phyloP scores from a whole-genome alignment of 2,797 vertebrate species.

The Luscinia luscinia region DNA sequence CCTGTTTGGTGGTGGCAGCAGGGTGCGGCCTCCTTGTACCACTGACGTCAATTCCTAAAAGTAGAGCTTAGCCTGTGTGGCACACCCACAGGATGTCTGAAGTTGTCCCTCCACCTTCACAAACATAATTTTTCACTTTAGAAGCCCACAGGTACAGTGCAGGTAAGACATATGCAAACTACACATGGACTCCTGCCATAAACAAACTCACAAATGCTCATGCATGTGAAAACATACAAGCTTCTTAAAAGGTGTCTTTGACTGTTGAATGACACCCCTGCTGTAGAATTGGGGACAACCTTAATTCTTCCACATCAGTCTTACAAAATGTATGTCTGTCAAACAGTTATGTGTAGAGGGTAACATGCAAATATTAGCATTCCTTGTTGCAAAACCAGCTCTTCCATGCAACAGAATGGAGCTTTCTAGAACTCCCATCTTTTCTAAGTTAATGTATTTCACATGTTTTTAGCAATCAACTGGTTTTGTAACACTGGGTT shows the following conservation, averaged over 20 bases:
- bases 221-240: fast-evolving
- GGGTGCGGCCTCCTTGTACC: conserved; percentile 55
- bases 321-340: background rate
- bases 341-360: background rate
- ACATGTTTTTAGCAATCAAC: background rate
- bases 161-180: background rate
- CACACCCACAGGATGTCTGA: conserved; percentile 67
- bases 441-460: background rate
- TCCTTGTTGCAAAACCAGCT: background rate
- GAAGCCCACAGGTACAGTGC: conserved; percentile 14
- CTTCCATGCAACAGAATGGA: background rate
- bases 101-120: conserved; percentile 43
- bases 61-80: conserved; percentile 43
- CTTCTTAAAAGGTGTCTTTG: background rate
- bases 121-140: conserved; percentile 24
- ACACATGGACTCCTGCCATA: background rate
- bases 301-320: background rate
- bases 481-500: background rate
- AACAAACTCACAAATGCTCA: background rate
- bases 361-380: background rate
- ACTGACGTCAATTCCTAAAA: conserved; percentile 69
- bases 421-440: background rate
- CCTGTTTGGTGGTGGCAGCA: conserved; percentile 56
- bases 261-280: background rate
- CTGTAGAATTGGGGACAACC: background rate